Base-by-base conservation (phyloP, 2,888 invertebrate genomes). In the Eudasyphora cyanicolor region DNA sequence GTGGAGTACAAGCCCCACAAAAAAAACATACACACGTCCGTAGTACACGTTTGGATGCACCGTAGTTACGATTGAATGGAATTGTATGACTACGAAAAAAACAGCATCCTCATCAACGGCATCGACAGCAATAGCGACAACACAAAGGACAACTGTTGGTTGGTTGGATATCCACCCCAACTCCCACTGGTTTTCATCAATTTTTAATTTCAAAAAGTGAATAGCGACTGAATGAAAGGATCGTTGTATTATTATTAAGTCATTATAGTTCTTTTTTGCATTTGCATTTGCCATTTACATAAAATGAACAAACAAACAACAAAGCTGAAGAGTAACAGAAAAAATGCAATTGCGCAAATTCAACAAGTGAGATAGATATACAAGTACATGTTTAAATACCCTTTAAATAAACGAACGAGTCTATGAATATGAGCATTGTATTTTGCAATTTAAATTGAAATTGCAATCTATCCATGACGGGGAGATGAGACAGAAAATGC, bases 151-250 rank as follows among this genome's bases (percentile, higher is more conserved):
- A 14, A 60, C n/a, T n/a, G 45, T 1, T 45, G 45, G 14, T 45
- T n/a, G 45, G n/a, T 3, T 3, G 45, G 5, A 45, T n/a, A n/a
- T n/a, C 2, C n/a, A 45, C 45, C 2, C 10, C 14, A 45, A 45
- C 27, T 27, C 57, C 10, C 27, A 57, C 27, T 10, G 27, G n/a
- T 60, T 2, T 29, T 12, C 60, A 29, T 60, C 24, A 60, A 27
- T 60, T 60, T 60, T 29, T 60, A 60, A 60, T 60, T 60, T 32
- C 29, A 6, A n/a, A 29, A 60, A 60, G 29, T 60, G 60, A 60
- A 60, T 60, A 4, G 29, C 29, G n/a, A n/a, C 29, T 6, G 6
- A n/a, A 29, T n/a, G n/a, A 45, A 2, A 38, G 45, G n/a, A 45
- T 5, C 45, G n/a, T 6, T n/a, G n/a, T 6, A 32, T 4, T 32